Percentiles rank a stretch among this genome's conserved stretches.
phyloP scores from a whole-genome alignment of 1,140 invertebrate genomes.

The Copidosoma floridanum region DNA sequence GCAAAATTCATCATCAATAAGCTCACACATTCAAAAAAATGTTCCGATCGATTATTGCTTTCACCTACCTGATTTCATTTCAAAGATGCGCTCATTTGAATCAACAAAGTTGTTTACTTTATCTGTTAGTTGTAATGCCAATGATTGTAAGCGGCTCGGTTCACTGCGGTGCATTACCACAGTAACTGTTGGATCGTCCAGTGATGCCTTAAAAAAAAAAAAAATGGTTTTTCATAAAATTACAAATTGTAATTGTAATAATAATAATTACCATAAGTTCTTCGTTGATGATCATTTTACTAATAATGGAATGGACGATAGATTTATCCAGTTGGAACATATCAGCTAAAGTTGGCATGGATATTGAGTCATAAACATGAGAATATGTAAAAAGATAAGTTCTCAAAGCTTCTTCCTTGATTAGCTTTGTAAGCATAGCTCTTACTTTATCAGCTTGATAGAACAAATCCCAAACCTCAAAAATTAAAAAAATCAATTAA shows the following conservation, averaged over 20 bases:
- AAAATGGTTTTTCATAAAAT: no score
- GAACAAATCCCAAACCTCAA: constrained; percentile 94
- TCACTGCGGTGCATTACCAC: constrained; percentile 99
- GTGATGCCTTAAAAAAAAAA: constrained; percentile 67
- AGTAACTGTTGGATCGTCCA: constrained; percentile 97
- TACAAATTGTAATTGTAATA: constrained; percentile 3
- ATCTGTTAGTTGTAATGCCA: constrained; percentile 93
- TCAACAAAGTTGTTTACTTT: constrained; percentile 91
- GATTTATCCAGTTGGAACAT: constrained; percentile 92
- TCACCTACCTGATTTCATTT: constrained; percentile 76
- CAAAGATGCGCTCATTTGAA: constrained; percentile 93
- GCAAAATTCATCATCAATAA: constrained; percentile 23
- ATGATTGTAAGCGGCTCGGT: constrained; percentile 91
- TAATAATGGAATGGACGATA: constrained; percentile 93
- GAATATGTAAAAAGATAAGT: constrained; percentile 99
- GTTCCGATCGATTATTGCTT: constrained; percentile 40
- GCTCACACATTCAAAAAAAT: constrained; percentile 44
- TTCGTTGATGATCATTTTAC: constrained; percentile 99
- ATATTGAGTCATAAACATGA: constrained; percentile 95
- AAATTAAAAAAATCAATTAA: background rate
- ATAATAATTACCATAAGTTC: constrained; percentile 78
- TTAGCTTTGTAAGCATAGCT: constrained; percentile 88
- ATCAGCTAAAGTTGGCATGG: constrained; percentile 82
- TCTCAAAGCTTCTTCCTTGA: constrained; percentile 94
- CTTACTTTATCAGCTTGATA: constrained; percentile 91